These are phyloP conservation scores for Poeciliopsis occidentalis DNA, from an alignment of 2,113 vertebrate species.

Conservation along the genomic window DNA sequence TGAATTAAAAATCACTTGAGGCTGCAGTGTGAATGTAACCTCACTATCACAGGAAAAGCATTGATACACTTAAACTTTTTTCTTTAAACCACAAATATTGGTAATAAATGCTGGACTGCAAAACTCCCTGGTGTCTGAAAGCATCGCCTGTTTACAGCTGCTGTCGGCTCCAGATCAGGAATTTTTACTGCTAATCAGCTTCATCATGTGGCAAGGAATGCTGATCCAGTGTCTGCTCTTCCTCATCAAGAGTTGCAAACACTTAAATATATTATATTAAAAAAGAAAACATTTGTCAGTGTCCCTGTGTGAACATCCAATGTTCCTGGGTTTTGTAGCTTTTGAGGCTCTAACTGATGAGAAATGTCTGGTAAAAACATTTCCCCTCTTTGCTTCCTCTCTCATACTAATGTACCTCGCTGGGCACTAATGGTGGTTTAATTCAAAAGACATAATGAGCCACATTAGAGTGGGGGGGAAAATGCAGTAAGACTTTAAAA, in stretches of 20 bases:
- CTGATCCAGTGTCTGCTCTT: too few species aligned
- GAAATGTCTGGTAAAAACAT: neutral
- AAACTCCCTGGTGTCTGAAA: neutral
- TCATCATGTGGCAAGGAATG: neutral
- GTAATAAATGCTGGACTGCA: neutral
- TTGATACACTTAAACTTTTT: neutral
- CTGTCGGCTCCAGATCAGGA: neutral
- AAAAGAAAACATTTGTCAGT: neutral
- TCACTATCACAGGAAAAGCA: neutral
- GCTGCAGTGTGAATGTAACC: too few species aligned
- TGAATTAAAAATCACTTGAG: too few species aligned
- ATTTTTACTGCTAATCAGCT: neutral
- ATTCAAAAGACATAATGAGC: conserved; percentile 5
- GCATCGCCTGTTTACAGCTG: neutral
- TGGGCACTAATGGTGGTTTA: conserved; percentile 5
- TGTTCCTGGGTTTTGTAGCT: neutral
- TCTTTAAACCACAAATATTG: neutral
- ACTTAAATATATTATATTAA: neutral
- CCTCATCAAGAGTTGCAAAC: neutral
- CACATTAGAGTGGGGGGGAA: neutral
- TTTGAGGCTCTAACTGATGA: neutral
- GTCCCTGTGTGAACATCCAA: neutral
- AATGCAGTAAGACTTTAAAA: neutral
- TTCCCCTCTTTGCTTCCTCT: neutral
- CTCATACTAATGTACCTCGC: neutral